A percentile compares a stretch with the other conserved stretches of the same genome.
Evolutionary conservation across 2,113 vertebrate genomes (phyloP).

Genomic region (Erpornis zantholeuca): DNA sequence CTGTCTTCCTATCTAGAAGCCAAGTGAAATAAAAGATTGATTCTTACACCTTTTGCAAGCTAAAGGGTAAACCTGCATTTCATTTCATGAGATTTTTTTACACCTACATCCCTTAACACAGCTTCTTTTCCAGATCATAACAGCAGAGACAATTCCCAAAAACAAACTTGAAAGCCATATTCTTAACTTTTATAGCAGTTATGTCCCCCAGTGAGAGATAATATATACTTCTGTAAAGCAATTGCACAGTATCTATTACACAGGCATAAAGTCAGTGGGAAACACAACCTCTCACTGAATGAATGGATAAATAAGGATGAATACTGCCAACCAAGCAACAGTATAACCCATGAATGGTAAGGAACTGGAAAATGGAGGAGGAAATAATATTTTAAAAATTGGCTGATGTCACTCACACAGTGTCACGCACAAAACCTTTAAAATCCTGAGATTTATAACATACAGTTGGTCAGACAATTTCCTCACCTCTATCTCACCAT

Average conservation of each 20-base stretch:
- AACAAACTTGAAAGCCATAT: background rate
- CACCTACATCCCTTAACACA: background rate
- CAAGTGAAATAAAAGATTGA: background rate
- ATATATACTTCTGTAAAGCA: background rate
- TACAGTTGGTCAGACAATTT: background rate
- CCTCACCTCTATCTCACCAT: conserved; percentile 82
- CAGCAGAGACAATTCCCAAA: background rate
- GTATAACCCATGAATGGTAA: background rate
- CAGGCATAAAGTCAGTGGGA: background rate
- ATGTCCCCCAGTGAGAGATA: background rate
- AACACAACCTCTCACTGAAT: background rate
- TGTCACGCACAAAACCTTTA: background rate
- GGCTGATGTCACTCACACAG: background rate
- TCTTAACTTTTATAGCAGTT: background rate
- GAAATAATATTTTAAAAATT: background rate
- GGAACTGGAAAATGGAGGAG: background rate
- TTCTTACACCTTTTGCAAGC: background rate
- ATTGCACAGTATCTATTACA: background rate
- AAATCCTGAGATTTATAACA: background rate
- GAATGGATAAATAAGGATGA: background rate
- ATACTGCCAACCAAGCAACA: background rate
- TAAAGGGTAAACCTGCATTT: background rate
- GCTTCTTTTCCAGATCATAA: background rate
- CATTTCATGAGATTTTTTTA: background rate
- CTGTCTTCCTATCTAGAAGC: background rate